Evolutionary conservation across 2,797 vertebrate species (phyloP).

Genomic region (Chloroceryle inda): DNA sequence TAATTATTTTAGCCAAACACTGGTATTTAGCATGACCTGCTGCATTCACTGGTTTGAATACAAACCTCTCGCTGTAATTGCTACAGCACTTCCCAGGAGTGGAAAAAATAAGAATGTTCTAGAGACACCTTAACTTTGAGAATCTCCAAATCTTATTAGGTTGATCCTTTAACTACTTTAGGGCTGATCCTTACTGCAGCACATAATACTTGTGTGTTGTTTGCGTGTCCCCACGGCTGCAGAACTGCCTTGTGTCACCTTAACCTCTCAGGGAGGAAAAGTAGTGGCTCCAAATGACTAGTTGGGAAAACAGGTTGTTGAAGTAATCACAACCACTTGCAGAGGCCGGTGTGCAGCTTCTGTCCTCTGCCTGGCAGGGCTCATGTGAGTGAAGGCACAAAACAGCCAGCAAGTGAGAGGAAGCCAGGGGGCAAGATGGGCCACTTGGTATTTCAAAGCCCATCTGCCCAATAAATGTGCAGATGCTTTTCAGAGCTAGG

Average conservation of each 20-base stretch:
- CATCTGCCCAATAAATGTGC: background rate
- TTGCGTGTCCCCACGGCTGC: background rate
- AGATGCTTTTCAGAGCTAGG: background rate
- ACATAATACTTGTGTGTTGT: background rate
- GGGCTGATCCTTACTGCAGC: background rate
- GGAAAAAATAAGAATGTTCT: background rate
- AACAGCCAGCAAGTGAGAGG: background rate
- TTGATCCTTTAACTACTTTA: slow-evolving; percentile 33
- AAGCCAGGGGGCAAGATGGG: background rate
- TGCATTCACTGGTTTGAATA: background rate
- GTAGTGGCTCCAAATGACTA: background rate
- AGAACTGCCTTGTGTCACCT: background rate
- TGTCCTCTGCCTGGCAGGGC: background rate
- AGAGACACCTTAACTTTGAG: background rate
- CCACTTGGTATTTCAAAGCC: background rate
- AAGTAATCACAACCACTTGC: background rate
- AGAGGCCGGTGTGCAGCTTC: accelerated
- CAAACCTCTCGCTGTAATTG: background rate
- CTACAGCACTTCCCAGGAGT: background rate
- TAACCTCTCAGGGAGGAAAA: background rate
- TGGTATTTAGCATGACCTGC: background rate
- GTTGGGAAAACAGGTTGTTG: background rate
- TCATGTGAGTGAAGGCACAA: background rate
- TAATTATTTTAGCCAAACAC: background rate
- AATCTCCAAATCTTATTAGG: slow-evolving; percentile 30